These are phyloP conservation scores for Arnoldichthys spilopterus DNA, from an alignment of 2,797 vertebrate species.

Conservation along the genomic window DNA sequence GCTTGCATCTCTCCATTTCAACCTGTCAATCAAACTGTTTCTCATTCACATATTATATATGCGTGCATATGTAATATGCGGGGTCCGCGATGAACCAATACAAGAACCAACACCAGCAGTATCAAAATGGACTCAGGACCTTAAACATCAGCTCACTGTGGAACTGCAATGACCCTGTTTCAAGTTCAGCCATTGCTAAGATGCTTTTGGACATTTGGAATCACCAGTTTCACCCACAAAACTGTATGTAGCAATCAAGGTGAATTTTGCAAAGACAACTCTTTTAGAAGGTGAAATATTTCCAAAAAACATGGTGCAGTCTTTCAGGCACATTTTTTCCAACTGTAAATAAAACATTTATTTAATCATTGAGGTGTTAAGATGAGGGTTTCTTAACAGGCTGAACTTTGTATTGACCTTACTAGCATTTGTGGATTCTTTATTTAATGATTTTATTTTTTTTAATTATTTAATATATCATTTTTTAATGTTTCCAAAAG, in stretches of 20 bases:
- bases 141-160: constrained; percentile 60
- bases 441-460: constrained; percentile 34
- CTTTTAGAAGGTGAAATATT: constrained; percentile 61
- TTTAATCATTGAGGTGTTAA: constrained; percentile 51
- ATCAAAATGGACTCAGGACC: constrained; percentile 62
- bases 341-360: constrained; percentile 62
- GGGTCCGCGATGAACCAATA: constrained; percentile 51
- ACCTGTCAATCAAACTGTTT: constrained; percentile 35
- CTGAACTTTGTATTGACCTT: constrained; percentile 23
- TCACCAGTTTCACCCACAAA: constrained; percentile 46
- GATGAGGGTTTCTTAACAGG: constrained; percentile 38
- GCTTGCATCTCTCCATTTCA: constrained; percentile 13
- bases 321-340: constrained; percentile 53
- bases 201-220: constrained; percentile 52
- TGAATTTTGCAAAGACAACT: constrained; percentile 50
- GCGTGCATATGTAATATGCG: constrained; percentile 10
- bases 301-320: constrained; percentile 52
- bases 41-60: constrained; percentile 28
- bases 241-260: constrained; percentile 57
- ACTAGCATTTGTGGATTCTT: constrained; percentile 45
- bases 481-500: constrained; percentile 39
- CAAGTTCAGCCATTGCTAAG: constrained; percentile 44
- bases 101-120: constrained; percentile 64
- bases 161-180: constrained; percentile 54
- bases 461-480: constrained; percentile 24